These are phyloP conservation scores for Cecropterus lyciades DNA, from an alignment of 1,140 invertebrate species.

Conservation along the genomic window DNA sequence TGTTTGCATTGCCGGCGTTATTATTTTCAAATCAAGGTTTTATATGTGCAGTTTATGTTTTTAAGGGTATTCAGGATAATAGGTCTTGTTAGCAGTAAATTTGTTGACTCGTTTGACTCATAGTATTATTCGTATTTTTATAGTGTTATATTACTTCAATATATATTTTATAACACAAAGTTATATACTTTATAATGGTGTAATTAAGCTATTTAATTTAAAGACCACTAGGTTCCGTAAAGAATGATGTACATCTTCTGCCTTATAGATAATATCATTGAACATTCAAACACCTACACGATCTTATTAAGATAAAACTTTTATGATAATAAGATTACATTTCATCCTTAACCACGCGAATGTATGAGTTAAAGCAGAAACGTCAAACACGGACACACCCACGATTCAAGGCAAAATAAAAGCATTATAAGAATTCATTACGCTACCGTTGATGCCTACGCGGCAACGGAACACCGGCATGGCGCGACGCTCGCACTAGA, in stretches of 20 bases:
- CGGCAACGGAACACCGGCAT: slow-evolving; percentile 26
- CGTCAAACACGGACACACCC: slow-evolving; percentile 25
- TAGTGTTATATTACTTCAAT: too few relatives aligned
- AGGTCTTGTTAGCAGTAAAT: background rate
- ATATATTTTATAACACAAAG: too few relatives aligned
- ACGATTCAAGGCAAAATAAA: slow-evolving; percentile 31
- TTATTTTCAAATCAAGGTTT: slow-evolving; percentile 18
- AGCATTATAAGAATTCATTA: slow-evolving; percentile 28
- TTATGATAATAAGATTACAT: slow-evolving; percentile 1
- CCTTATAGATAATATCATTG: background rate
- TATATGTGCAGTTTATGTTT: background rate
- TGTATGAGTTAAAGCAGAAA: slow-evolving; percentile 9
- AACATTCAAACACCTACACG: background rate
- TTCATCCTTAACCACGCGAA: background rate
- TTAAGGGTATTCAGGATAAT: background rate
- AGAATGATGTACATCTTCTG: too few relatives aligned
- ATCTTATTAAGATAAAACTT: slow-evolving; percentile 3
- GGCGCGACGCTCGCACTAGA: slow-evolving; percentile 28
- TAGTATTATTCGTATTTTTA: background rate
- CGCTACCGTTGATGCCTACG: slow-evolving; percentile 27
- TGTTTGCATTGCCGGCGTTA: slow-evolving; percentile 17
- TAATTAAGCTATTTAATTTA: too few relatives aligned
- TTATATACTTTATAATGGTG: too few relatives aligned
- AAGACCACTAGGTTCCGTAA: too few relatives aligned
- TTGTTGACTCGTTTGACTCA: background rate